Percentiles rank a stretch among this genome's conserved stretches.
Evolutionary conservation across 2,113 vertebrate species (phyloP).

Genomic region (Psilopogon haemacephalus): DNA sequence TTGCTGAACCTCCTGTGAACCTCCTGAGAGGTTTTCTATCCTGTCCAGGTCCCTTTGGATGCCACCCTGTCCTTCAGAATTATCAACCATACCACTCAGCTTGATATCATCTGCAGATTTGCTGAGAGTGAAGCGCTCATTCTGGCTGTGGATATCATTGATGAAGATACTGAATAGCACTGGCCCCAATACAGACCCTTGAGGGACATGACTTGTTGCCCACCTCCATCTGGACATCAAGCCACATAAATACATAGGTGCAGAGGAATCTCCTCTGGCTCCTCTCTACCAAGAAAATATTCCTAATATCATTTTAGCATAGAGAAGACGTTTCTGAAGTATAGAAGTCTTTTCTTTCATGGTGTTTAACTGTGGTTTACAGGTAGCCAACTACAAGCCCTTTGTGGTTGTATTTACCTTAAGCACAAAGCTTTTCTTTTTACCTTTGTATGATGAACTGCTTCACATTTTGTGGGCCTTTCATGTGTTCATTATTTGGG

Average conservation of each 20-base stretch:
- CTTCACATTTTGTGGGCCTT: background rate
- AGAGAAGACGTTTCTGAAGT: conserved; percentile 60
- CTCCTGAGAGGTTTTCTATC: no score
- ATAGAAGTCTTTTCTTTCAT: conserved; percentile 33
- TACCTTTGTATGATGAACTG: background rate
- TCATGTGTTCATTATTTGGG: background rate
- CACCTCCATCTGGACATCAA: no score
- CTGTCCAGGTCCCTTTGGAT: no score
- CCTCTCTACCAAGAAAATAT: conserved; percentile 62
- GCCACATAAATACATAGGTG: conserved; percentile 15
- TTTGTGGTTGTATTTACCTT: background rate
- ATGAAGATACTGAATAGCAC: no score
- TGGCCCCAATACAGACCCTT: no score
- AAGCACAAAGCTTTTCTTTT: background rate
- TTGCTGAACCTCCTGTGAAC: no score
- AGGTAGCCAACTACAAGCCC: background rate
- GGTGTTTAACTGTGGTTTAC: background rate
- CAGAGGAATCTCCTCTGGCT: conserved; percentile 63
- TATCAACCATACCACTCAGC: no score
- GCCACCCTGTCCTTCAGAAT: no score
- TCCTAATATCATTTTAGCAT: conserved; percentile 61
- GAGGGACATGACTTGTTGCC: no score
- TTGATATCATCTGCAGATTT: no score
- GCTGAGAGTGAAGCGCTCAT: no score
- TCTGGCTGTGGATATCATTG: no score